Evolutionary conservation across 2,113 vertebrate species (phyloP), one percentile per base, ranked within the genome.

Genomic region (Syngnathoides biaculeatus): DNA sequence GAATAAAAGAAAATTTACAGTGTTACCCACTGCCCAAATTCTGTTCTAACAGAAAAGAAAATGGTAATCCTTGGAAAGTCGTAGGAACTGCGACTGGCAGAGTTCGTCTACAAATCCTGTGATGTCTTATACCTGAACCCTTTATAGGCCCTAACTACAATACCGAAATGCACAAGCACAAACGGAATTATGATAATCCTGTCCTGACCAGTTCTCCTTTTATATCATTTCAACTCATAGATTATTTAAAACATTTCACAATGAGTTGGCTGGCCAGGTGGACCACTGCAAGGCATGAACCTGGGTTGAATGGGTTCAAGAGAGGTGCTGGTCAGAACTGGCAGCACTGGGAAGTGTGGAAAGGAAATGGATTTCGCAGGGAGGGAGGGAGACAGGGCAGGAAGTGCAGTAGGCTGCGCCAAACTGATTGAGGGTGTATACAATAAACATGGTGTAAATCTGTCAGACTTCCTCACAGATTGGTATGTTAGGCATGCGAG

Each of bases 401-500:
- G 85, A 88, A 87, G 81, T 56, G 71, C 65, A 83, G 50, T 62
- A 52, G 79, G 55, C 78, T 68, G 65, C 47, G n/a, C 69, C 67
- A 43, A 74, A 76, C 76, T 80, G 77, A 87, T 85, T 85, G 76
- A 76, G 77, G 74, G 69, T 65, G 52, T 72, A 74, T 86, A 84
- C 74, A 81, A 79, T 62, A 79, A 84, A 79, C 62, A 70, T 45
- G 59, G 35, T 70, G 75, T 73, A 73, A 85, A 85, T 79, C 77
- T 67, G 68, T 81, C 62, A 77, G 66, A 63, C 52, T 69, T 73
- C 73, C 55, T 20, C 72, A 71, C 56, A 65, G 63, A 71, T 55
- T 71, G 83, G 83, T 58, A 89, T 64, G 84, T 56, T 20, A 71
- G 79, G 86, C 85, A 90, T 86, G 84, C 40, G 27, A 77, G 64